Evolutionary conservation across 2,888 invertebrate species (phyloP), one percentile per base, ranked within the genome.

Genomic region (Timema cristinae): DNA sequence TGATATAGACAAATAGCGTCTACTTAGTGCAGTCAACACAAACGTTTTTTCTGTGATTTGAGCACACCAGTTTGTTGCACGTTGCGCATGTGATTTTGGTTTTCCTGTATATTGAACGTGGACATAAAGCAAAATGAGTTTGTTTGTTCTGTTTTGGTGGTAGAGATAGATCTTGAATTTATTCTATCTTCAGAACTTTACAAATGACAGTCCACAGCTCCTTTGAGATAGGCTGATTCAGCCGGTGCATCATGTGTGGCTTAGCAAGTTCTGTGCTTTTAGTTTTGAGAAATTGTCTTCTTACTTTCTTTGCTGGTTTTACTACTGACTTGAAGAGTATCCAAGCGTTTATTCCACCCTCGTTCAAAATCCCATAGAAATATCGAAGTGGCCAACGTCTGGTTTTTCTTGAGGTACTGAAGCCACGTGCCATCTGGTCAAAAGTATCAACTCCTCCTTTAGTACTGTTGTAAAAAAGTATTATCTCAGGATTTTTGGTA

Each of bases 361-460:
- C n/a, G 8, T 59, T 1, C 56, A 56, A 11, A 2, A 56, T 56
- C 16, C 7, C 13, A 56, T 16, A n/a, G 13, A 15, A 56, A 11
- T 59, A 7, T 15, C 13, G 32, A 32, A 32, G 32, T 32, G 32
- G 32, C 4, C 32, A 32, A 32, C 32, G 32, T 32, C 15, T 16
- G 15, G 9, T 59, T 7, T n/a, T 59, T 32, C 59, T 7, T 16
- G 59, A 59, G 32, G 32, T 8, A 32, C 8, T 8, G 32, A 16
- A 59, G 16, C 4, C 32, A 32, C n/a, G 59, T 32, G 32, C 59
- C 59, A 59, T 16, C 59, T n/a, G 59, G 59, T n/a, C 0, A 32
- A 59, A 59, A 32, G 15, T 59, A 59, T 59, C 59, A 59, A 59
- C 8, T 59, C n/a, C 56, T 32, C 59, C 59, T 13, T 59, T 59